Conservation (phyloP, 1,140 invertebrate genomes). For the Drosophila sulfurigaster region DNA sequence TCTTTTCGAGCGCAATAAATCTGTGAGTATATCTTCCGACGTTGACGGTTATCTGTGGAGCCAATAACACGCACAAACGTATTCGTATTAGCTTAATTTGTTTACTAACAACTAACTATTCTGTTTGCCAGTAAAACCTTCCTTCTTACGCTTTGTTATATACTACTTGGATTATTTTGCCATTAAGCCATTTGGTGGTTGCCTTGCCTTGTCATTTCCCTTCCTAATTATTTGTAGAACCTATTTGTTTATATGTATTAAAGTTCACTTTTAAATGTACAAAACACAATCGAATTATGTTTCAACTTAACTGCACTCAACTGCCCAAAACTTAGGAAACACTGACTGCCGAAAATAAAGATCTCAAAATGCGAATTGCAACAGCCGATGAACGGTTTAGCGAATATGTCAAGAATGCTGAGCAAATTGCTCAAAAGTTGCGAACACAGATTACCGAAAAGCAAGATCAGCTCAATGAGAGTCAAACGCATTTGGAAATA, state of each 20-base stretch:
- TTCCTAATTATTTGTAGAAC: conserved; percentile 36
- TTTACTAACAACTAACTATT: conserved; percentile 41
- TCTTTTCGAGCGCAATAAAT: conserved; percentile 87
- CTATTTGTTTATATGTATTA: conserved; percentile 29
- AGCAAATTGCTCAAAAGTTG: conserved; percentile 70
- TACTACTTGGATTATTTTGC: conserved; percentile 10
- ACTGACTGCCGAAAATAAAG: conserved; percentile 66
- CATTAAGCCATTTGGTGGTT: conserved; percentile 30
- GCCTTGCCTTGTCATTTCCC: conserved; percentile 13
- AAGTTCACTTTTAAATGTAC: conserved; percentile 14
- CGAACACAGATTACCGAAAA: conserved; percentile 62
- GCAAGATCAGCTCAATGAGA: conserved; percentile 67
- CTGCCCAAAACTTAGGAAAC: conserved; percentile 63
- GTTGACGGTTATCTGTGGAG: conserved; percentile 72
- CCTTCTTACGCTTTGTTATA: neutral
- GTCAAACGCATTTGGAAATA: conserved; percentile 78
- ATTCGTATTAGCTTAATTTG: conserved; percentile 11
- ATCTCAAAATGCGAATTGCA: conserved; percentile 70
- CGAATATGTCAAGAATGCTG: conserved; percentile 79
- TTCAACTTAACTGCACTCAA: conserved; percentile 35
- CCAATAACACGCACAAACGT: conserved; percentile 26
- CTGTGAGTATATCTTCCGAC: conserved; percentile 87
- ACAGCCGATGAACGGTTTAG: conserved; percentile 78
- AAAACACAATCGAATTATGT: conserved; percentile 22
- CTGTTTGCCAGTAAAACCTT: conserved; percentile 28